phyloP scores from a whole-genome alignment of 2,113 vertebrate species.

The Panurus biarmicus region DNA sequence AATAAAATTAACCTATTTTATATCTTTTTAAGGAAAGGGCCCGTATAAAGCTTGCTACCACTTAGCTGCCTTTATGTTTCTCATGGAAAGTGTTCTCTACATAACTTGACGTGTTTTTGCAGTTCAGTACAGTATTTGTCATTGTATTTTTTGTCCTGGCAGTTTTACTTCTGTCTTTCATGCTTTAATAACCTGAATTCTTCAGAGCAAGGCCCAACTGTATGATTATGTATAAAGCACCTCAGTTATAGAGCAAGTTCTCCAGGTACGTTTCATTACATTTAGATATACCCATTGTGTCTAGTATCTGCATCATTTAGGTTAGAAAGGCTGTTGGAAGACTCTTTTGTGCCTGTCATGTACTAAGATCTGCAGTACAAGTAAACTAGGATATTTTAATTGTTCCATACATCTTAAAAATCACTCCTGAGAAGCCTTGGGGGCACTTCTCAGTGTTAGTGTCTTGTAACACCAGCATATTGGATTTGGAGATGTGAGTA shows the following conservation, averaged over 20 bases:
- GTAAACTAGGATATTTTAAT: neutral
- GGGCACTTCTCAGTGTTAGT: neutral
- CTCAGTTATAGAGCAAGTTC: neutral
- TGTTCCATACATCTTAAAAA: neutral
- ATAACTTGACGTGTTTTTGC: neutral
- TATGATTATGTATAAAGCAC: neutral
- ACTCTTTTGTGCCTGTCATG: neutral
- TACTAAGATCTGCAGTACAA: neutral
- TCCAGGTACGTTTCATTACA: neutral
- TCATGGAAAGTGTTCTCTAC: neutral
- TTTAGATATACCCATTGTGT: neutral
- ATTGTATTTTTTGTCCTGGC: neutral
- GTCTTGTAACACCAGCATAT: neutral
- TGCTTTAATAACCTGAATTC: neutral
- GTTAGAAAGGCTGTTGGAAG: neutral
- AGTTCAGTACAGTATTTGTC: neutral
- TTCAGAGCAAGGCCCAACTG: neutral
- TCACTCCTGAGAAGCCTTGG: neutral
- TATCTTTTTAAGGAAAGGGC: neutral
- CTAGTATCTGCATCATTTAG: neutral
- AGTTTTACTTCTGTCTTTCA: neutral
- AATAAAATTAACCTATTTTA: fast-evolving
- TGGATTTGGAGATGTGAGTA: neutral
- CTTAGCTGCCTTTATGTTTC: neutral
- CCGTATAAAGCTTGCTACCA: neutral